Percentiles rank a stretch among this genome's conserved stretches.
phyloP scores from a whole-genome alignment of 2,888 invertebrate species.

The Serripes groenlandicus region DNA sequence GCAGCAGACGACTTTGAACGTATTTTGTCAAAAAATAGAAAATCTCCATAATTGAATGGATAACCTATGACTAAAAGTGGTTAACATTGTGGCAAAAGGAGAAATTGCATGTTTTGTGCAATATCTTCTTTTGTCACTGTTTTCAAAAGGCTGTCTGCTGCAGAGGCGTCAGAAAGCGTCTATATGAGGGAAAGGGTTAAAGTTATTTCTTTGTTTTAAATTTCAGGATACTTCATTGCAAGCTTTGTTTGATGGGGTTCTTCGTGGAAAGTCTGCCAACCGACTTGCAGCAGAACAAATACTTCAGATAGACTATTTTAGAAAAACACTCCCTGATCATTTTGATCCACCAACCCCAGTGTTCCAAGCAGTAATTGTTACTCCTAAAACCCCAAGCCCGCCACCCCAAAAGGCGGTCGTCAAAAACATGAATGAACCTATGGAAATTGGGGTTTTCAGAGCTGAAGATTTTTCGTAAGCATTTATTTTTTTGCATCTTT shows the following conservation, averaged over 20 bases:
- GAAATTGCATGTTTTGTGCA: too few species aligned
- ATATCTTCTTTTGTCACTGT: too few species aligned
- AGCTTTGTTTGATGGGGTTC: constrained; percentile 53
- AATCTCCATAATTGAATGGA: too few species aligned
- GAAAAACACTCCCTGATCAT: constrained; percentile 34
- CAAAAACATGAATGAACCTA: constrained; percentile 50
- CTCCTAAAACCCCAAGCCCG: constrained; percentile 9
- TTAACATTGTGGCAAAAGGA: too few species aligned
- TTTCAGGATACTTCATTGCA: constrained; percentile 51
- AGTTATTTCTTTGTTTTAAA: too few species aligned
- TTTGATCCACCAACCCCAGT: constrained; percentile 10
- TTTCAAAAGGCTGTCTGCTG: too few species aligned
- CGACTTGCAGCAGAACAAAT: constrained; percentile 52
- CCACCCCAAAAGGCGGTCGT: constrained; percentile 29
- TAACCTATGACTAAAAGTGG: too few species aligned
- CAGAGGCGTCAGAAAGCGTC: too few species aligned
- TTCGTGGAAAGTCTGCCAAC: constrained; percentile 44
- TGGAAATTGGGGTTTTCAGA: constrained; percentile 67
- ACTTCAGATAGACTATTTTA: constrained; percentile 53
- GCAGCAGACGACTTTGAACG: too few species aligned
- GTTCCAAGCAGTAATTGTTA: background rate
- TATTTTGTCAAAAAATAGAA: too few species aligned
- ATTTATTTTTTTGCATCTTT: too few species aligned
- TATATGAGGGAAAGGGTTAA: too few species aligned
- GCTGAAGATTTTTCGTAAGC: constrained; percentile 64